phyloP scores from a whole-genome alignment of 2,113 vertebrate genomes.

The Sinocyclocheilus maitianheensis region DNA sequence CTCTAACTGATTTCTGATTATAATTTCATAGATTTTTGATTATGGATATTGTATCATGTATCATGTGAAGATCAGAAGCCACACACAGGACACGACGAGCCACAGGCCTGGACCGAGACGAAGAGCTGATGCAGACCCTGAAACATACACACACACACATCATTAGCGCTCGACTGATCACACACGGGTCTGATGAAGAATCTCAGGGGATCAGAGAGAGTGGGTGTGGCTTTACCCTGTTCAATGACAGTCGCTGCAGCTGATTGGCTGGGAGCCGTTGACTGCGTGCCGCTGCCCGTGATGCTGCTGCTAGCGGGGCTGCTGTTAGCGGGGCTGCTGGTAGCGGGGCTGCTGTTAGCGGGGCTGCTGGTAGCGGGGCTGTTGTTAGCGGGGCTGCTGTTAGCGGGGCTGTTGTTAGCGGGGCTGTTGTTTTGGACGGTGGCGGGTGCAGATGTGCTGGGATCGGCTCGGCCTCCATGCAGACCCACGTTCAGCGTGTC shows the following conservation, averaged over 20 bases:
- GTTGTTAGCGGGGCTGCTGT: not conserved
- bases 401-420: not conserved
- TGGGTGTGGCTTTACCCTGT: not conserved
- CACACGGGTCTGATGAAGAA: not conserved
- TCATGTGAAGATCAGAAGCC: not conserved
- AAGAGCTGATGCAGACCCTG: slow-evolving; percentile 5
- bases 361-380: not conserved
- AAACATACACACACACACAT: slow-evolving; percentile 15
- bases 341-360: not conserved
- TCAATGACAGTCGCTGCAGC: not conserved
- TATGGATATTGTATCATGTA: not conserved
- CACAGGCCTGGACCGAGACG: not conserved
- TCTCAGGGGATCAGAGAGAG: not conserved
- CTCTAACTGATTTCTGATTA: not conserved
- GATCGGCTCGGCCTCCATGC: not conserved
- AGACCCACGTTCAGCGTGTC: slow-evolving; percentile 14
- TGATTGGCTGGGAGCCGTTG: slow-evolving; percentile 8
- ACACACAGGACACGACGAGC: slow-evolving; percentile 3
- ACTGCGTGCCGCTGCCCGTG: not conserved
- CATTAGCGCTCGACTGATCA: not conserved
- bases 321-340: not conserved
- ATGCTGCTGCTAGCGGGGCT: not conserved
- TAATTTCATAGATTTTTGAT: not conserved
- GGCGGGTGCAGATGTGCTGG: not conserved
- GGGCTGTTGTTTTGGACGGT: not conserved